Evolutionary conservation across 2,888 invertebrate genomes (phyloP).

Genomic region (Thereva nobilitata): DNA sequence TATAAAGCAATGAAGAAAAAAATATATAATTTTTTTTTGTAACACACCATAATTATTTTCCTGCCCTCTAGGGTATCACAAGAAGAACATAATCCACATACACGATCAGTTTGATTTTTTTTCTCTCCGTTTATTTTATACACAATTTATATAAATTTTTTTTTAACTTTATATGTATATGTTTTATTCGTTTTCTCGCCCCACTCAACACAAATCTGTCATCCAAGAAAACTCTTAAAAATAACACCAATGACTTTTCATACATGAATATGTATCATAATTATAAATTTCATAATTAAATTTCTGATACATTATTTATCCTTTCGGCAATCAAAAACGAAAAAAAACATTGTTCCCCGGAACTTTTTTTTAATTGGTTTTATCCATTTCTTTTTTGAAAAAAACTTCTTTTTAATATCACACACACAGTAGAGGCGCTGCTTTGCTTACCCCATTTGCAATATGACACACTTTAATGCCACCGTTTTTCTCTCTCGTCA

Average conservation of each 20-base stretch:
- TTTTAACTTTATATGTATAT: conserved; percentile 50
- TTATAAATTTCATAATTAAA: conserved; percentile 17
- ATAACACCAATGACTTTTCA: conserved; percentile 58
- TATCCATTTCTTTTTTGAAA: conserved; percentile 24
- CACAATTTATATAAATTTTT: conserved; percentile 47
- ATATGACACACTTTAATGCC: conserved; percentile 63
- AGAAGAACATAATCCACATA: conserved; percentile 26
- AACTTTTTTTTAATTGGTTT: conserved; percentile 24
- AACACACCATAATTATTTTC: conserved; percentile 41
- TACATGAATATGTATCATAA: conserved; percentile 48
- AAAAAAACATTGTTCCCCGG: conserved; percentile 51
- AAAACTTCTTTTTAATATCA: conserved; percentile 44
- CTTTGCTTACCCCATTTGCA: conserved; percentile 72
- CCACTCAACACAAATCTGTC: conserved; percentile 60
- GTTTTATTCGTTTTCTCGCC: conserved; percentile 53
- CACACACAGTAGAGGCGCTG: conserved; percentile 40
- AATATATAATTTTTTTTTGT: background rate
- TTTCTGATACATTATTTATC: background rate
- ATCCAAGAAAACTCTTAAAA: conserved; percentile 59
- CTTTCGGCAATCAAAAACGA: too few relatives aligned
- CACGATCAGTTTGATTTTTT: conserved; percentile 17
- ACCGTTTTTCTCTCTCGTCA: conserved; percentile 19
- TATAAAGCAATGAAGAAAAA: conserved; percentile 6
- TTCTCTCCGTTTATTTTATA: conserved; percentile 43
- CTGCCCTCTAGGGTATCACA: conserved; percentile 32